Evolutionary conservation across 2,113 vertebrate species (phyloP), one percentile per base, ranked within the genome.

Genomic region (Tetraodon nigroviridis): DNA sequence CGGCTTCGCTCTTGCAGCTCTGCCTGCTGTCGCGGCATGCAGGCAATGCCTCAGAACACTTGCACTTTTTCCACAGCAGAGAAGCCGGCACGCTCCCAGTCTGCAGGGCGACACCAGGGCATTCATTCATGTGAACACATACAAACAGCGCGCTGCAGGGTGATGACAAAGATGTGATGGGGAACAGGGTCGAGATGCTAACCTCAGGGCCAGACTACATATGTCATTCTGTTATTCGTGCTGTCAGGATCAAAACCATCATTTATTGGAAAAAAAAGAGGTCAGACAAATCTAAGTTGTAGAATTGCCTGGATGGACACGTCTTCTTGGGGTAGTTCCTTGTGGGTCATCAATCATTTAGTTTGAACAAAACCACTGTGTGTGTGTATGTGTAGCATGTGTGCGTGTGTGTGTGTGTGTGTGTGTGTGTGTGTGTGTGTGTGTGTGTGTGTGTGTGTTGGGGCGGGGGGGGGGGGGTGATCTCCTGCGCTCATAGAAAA

Each of bases 221-320:
- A 74, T 78, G 79, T 82, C 82, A 80, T 63, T 69, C 73, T 70
- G 78, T 72, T 37, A 41, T 63, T 64, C 42, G 7, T 8, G 50
- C 82, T 83, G 81, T 82, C 83, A 71, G 67, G 45, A 74, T 63
- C 75, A 65, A 76, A 64, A 22, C 56, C 68, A 54, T 83, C 68
- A 71, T 58, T 74, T 67, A 69, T 54, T 11, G 22, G 4, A 12
- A 48, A 15, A 69, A 73, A 72, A 51, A 20, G 44, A 51, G 76
- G 67, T 71, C 71, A 69, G 17, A 15, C 37, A 60, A 58, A 53
- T 40, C 10, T 18, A 50, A 61, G 49, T 61, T 44, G 67, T 12
- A 51, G 22, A 55, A 51, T 22, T 47, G 59, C 73, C 21, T 61
- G 16, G 64, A 55, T 16, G 71, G 63, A 47, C 54, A 64, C 51